phyloP scores from a whole-genome alignment of 2,797 vertebrate species.

The Lophius americanus region DNA sequence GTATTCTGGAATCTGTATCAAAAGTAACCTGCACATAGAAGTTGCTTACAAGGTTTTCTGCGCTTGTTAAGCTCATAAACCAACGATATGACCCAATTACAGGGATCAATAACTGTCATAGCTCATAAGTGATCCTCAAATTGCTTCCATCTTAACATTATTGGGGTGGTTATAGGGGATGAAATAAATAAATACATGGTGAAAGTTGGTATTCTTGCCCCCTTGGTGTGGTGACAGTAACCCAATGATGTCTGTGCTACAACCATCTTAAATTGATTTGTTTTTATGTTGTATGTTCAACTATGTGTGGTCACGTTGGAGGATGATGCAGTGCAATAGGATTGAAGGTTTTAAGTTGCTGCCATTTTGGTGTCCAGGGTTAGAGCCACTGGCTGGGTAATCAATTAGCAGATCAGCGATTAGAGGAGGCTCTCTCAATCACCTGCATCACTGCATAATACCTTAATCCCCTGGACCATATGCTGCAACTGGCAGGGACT shows the following conservation, averaged over 20 bases:
- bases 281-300: conserved; percentile 28
- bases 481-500: conserved; percentile 75
- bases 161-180: conserved; percentile 5
- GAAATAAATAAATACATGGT: background rate
- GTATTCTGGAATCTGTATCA: too few relatives aligned
- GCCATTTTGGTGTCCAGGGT: conserved; percentile 74
- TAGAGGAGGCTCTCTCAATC: conserved; percentile 82
- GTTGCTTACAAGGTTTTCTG: background rate
- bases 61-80: conserved; percentile 35
- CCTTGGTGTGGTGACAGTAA: conserved; percentile 1
- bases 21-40: too few relatives aligned
- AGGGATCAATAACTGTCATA: conserved; percentile 47
- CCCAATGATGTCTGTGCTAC: conserved; percentile 3
- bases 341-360: conserved; percentile 82
- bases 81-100: conserved; percentile 50
- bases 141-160: background rate
- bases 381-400: conserved; percentile 70
- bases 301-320: conserved; percentile 65
- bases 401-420: conserved; percentile 85
- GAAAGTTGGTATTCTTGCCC: background rate
- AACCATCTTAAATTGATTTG: conserved; percentile 19
- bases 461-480: conserved; percentile 88
- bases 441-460: conserved; percentile 86
- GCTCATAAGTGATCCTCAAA: conserved; percentile 31
- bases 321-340: conserved; percentile 71